Base-by-base conservation (phyloP, 2,113 vertebrate genomes). In the Bostrychus sinensis region DNA sequence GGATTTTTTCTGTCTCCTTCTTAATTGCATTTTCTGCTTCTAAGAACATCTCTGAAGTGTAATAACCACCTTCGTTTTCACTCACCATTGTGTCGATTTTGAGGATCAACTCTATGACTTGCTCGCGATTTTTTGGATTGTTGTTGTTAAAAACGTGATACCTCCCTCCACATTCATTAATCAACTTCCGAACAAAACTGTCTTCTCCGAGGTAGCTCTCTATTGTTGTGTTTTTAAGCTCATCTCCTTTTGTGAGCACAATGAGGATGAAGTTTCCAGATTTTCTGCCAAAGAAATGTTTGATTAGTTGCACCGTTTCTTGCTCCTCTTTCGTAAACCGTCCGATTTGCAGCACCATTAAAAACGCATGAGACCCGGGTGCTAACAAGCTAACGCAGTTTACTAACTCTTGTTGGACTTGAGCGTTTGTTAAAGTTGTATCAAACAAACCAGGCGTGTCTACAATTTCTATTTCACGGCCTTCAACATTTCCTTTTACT, bases 281-380 rank as follows among this genome's bases (percentile, higher is more conserved):
- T 28, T 62, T 34, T 1, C 71, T 3, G 1, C 85, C 88, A 48
- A 89, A 90, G 9, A 70, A 58, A 0, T 5, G 4, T 55, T 66
- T 73, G 57, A 88, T 80, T 3, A 82, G 53, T 1, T 81, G 2
- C 39, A 89, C 56, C 0, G 89, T 38, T 0, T 80, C 56, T 64
- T 42, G 73, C 42, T 85, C 80, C 19, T 88, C 86, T 1, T 20
- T 0, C 17, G 88, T 88, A 4, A 86, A 72, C 14, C 85, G 79
- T 0, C 69, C 73, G 2, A 88, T 62, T 23, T 32, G 17, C 28
- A 86, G 13, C 48, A 90, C 77, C 14, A 88, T 39, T 34, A 89
- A 41, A 57, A 89, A 80, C 9, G 70, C 84, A 0, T 87, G 82
- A 60, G 87, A 85, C 16, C 87, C 85, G 0, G 87, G 86, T 45